Evolutionary conservation across 1,140 invertebrate species (phyloP).

Genomic region (Drosophila guanche): DNA sequence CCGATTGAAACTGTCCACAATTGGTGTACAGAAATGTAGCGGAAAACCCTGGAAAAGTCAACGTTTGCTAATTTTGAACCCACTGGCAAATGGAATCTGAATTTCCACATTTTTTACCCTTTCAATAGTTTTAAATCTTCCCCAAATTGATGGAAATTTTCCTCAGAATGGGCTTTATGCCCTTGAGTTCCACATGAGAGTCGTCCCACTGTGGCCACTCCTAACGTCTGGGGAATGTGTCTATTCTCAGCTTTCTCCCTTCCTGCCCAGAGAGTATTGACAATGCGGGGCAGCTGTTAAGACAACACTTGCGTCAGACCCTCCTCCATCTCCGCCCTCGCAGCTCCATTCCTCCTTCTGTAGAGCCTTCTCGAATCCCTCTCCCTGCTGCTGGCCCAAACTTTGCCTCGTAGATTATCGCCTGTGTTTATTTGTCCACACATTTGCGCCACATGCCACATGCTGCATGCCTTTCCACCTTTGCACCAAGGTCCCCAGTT

Average conservation of each 20-base stretch:
- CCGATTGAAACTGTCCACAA: not conserved
- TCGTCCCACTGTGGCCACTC: too few species aligned
- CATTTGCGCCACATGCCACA: conserved; percentile 1
- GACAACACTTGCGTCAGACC: conserved; percentile 38
- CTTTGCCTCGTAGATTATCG: conserved; percentile 70
- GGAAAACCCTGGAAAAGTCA: conserved; percentile 1
- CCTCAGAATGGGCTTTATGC: too few species aligned
- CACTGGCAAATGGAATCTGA: not conserved
- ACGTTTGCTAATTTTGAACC: not conserved
- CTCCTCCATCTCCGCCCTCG: conserved; percentile 16
- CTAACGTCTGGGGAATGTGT: too few species aligned
- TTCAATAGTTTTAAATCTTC: too few species aligned
- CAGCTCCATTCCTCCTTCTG: not conserved
- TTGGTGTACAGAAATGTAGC: not conserved
- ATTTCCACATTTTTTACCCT: too few species aligned
- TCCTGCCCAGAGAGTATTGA: conserved; percentile 43
- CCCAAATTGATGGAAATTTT: too few species aligned
- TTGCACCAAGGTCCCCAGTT: conserved; percentile 36
- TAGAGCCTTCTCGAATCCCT: conserved; percentile 7
- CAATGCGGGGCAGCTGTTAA: conserved; percentile 62
- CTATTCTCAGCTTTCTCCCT: too few species aligned
- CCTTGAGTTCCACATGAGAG: too few species aligned
- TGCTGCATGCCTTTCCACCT: conserved; percentile 21
- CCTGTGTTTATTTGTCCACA: conserved; percentile 74
- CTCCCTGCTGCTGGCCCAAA: conserved; percentile 38